Evolutionary conservation across 2,888 invertebrate species (phyloP).

Genomic region (Ganaspis brasiliensis): DNA sequence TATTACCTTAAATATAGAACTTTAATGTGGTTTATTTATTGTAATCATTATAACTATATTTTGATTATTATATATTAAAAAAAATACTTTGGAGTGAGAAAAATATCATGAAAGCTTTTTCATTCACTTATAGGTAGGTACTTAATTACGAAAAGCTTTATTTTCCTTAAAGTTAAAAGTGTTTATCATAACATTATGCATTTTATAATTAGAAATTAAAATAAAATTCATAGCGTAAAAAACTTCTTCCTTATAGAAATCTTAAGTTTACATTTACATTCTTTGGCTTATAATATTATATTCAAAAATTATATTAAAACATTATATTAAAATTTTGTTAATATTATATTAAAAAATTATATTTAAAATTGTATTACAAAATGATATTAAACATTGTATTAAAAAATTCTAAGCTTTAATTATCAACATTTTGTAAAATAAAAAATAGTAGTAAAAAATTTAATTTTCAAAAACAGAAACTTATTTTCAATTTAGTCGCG

Average conservation of each 20-base stretch:
- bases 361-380: too few relatives aligned
- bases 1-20: neutral
- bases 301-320: too few relatives aligned
- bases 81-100: slow-evolving; percentile 28
- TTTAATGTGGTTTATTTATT: neutral
- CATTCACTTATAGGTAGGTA: neutral
- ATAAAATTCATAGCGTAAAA: too few relatives aligned
- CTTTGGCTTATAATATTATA: too few relatives aligned
- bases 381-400: too few relatives aligned
- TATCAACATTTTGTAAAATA: too few relatives aligned
- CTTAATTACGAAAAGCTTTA: neutral
- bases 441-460: too few relatives aligned
- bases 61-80: neutral
- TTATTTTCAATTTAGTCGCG: too few relatives aligned
- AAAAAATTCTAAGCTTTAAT: too few relatives aligned
- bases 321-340: too few relatives aligned
- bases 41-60: neutral
- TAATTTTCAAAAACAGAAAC: too few relatives aligned
- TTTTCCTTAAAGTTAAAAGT: neutral
- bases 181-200: neutral
- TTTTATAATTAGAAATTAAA: neutral
- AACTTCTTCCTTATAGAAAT: neutral
- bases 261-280: neutral
- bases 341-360: too few relatives aligned
- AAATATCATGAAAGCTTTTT: slow-evolving; percentile 6